Evolutionary conservation across 2,797 vertebrate genomes (phyloP), one percentile per base, ranked within the genome.

Genomic region (Acanthiza pusilla): DNA sequence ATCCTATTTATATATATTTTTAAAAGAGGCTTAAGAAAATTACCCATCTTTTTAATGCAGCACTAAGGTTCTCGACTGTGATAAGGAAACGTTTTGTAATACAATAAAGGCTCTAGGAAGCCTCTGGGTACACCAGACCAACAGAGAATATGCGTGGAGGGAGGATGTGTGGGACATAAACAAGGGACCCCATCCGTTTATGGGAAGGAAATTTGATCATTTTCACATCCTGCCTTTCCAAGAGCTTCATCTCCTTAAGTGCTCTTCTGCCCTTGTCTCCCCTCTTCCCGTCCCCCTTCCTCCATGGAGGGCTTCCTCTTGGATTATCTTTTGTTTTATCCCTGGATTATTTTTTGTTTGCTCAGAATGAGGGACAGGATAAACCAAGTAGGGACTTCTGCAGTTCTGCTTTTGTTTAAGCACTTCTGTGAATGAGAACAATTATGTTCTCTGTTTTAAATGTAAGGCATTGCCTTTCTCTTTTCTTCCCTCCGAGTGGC

Each of bases 1-100:
- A 98, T 98, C 97, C 96, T 97, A 97, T 98, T 98, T 98, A 96
- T 98, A 95, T 97, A 96, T 96, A 23, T 96, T 91, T 96, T 97
- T 91, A 86, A 97, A 97, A 97, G 97, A 97, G 97, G 97, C 97
- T 98, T 98, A 98, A 98, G 98, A 97, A 98, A 98, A 98, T 98
- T 98, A 97, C 95, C 97, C 94, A 74, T 98, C 96, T 97, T 98
- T 98, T 97, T 97, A 97, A 97, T 98, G 97, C 96, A 96, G 97
- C 97, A 96, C 93, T 97, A 97, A 97, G 97, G 97, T 96, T 98
- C 97, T 97, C 86, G 5, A 87, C 95, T 97, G 95, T 96, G 98
- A 97, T 98, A 98, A 98, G 97, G 97, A 97, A 98, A 97, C 85
- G 94, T 97, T 97, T 96, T 96, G 85, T 98, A 98, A 98, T 98